These are phyloP conservation scores for Apodemus agrarius DNA, from an alignment of 2,797 vertebrate species.

Conservation along the genomic window DNA sequence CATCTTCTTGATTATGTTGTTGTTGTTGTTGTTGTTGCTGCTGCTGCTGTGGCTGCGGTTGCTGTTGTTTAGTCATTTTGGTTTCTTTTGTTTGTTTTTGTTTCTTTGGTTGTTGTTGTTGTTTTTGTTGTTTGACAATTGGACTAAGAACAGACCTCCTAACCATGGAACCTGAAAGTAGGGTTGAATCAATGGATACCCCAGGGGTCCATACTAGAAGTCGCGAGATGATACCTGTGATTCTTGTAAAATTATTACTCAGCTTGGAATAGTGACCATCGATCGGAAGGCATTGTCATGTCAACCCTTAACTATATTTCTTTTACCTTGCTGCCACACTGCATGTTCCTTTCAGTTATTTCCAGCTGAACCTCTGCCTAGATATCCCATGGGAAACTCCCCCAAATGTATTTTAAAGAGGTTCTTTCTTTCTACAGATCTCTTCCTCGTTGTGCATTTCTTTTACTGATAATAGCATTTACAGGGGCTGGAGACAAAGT, in stretches of 20 bases:
- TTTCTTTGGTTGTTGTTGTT: background rate
- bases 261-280: background rate
- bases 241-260: background rate
- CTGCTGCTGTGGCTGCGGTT: background rate
- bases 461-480: background rate
- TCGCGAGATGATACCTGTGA: too few species aligned
- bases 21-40: too few species aligned
- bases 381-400: background rate
- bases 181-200: background rate
- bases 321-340: background rate
- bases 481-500: background rate
- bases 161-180: background rate
- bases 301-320: background rate
- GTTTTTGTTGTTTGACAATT: background rate
- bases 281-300: background rate
- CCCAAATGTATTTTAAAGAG: background rate
- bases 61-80: background rate
- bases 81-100: background rate
- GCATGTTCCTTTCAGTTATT: background rate
- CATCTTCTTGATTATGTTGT: background rate
- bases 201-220: fast-evolving
- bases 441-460: background rate
- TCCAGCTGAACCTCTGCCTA: background rate
- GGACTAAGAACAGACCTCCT: background rate
- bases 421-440: background rate